Conservation (phyloP, 2,113 vertebrate genomes). For the Oreamnos americanus region DNA sequence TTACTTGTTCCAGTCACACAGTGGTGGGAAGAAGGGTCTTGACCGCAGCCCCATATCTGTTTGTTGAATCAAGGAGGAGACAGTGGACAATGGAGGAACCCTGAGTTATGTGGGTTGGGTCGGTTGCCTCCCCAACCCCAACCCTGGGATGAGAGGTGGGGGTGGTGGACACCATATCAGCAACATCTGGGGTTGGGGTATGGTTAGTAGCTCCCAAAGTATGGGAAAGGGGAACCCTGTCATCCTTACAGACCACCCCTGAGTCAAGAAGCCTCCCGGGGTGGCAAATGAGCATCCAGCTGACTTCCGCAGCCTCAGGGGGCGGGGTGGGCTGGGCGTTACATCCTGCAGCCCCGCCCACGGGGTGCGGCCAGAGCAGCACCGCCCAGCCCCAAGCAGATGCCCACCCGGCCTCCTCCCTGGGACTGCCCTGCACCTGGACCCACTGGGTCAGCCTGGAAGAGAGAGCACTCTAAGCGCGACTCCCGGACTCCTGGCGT, state of each 20-base stretch:
- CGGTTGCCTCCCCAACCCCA: not conserved
- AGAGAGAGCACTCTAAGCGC: not conserved
- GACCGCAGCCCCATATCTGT: not conserved
- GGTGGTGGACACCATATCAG: not conserved
- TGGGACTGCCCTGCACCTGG: not conserved
- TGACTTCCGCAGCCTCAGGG: not conserved
- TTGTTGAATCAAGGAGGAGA: not conserved
- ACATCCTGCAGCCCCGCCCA: not conserved
- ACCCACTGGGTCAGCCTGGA: not conserved
- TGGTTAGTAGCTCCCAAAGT: not conserved
- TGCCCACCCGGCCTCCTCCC: not conserved
- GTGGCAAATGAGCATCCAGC: too few relatives aligned
- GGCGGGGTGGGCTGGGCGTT: not conserved
- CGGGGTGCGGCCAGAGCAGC: not conserved
- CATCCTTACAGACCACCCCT: not conserved
- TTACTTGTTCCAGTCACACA: not conserved
- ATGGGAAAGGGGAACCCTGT: not conserved
- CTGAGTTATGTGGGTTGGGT: not conserved
- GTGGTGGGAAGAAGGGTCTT: too few relatives aligned
- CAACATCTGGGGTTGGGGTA: not conserved
- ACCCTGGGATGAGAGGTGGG: not conserved
- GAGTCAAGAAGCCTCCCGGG: not conserved
- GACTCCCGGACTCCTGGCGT: not conserved
- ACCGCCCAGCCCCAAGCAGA: not conserved
- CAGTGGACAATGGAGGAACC: not conserved